These are phyloP conservation scores for Amblyjoppa proteus DNA, from an alignment of 2,888 invertebrate genomes.

Conservation along the genomic window DNA sequence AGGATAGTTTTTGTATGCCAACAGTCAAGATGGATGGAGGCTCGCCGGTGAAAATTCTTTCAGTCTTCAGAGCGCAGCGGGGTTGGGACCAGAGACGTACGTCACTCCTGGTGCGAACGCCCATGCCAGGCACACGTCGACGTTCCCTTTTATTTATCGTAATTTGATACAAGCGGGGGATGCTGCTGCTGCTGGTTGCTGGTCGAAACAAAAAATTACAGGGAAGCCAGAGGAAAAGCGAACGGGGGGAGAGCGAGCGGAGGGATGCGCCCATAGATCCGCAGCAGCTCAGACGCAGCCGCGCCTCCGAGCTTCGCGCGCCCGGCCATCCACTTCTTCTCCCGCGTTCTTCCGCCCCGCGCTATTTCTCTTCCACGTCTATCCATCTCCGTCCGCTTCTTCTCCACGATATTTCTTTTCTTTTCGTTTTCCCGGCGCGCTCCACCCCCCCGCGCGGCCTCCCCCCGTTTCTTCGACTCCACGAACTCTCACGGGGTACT, in stretches of 20 bases:
- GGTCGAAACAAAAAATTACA: slow-evolving; percentile 79
- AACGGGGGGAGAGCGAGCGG: slow-evolving; percentile 67
- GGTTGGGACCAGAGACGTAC: slow-evolving; percentile 69
- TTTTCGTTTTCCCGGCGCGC: slow-evolving; percentile 32
- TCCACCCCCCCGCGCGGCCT: slow-evolving; percentile 55
- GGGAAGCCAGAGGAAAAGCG: slow-evolving; percentile 70
- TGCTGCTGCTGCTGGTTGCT: slow-evolving; percentile 33
- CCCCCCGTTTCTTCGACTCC: slow-evolving; percentile 69
- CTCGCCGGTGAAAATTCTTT: slow-evolving; percentile 41
- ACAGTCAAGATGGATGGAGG: slow-evolving; percentile 8
- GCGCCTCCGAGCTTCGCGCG: slow-evolving; percentile 75
- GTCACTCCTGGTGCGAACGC: slow-evolving; percentile 66
- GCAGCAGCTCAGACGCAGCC: slow-evolving; percentile 82
- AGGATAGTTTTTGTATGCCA: not conserved
- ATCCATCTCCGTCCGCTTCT: slow-evolving; percentile 72
- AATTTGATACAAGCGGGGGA: slow-evolving; percentile 82
- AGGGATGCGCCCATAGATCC: slow-evolving; percentile 81
- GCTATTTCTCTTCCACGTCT: slow-evolving; percentile 70
- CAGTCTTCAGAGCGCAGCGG: slow-evolving; percentile 58
- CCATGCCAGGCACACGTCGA: slow-evolving; percentile 77
- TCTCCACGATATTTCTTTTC: slow-evolving; percentile 13
- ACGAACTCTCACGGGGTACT: slow-evolving; percentile 44
- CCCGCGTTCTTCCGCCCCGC: slow-evolving; percentile 59
- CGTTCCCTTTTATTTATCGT: slow-evolving; percentile 81
- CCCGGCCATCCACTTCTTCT: slow-evolving; percentile 67